Evolutionary conservation across 2,797 vertebrate species (phyloP).

Genomic region (Chelon labrosus): DNA sequence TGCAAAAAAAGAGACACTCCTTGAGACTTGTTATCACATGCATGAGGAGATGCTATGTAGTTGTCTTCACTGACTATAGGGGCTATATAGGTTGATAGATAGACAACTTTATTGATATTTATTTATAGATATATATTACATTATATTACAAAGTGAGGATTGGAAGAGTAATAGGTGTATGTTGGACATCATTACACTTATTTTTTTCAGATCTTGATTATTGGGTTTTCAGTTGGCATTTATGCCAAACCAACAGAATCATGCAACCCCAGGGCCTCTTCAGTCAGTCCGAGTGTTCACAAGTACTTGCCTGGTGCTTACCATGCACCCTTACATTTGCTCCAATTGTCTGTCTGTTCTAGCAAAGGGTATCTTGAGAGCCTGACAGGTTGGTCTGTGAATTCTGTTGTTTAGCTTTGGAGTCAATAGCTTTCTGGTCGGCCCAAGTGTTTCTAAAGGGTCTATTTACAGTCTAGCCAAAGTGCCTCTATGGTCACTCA

Average conservation of each 20-base stretch:
- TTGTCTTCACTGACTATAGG: conserved; percentile 19
- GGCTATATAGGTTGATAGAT: no score
- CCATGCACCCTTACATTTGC: neutral
- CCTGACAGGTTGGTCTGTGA: neutral
- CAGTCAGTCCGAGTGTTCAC: neutral
- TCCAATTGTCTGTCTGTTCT: neutral
- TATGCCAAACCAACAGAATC: conserved; percentile 31
- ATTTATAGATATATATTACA: conserved; percentile 5
- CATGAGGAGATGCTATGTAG: conserved; percentile 20
- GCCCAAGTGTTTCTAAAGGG: no score
- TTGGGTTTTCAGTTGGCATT: conserved; percentile 23
- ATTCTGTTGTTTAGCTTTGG: neutral
- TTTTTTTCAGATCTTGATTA: conserved; percentile 27
- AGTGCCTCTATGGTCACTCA: no score
- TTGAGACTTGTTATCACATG: conserved; percentile 39
- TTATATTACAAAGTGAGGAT: conserved; percentile 2
- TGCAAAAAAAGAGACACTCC: conserved; percentile 28
- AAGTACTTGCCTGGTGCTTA: neutral
- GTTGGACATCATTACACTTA: conserved; percentile 15
- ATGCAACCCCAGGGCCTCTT: neutral
- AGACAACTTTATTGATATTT: no score
- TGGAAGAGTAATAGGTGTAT: conserved; percentile 24
- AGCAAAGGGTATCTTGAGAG: neutral
- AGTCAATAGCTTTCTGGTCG: neutral
- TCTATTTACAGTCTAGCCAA: no score